Percentiles rank a stretch among this genome's conserved stretches.
phyloP scores from a whole-genome alignment of 2,113 vertebrate genomes.

The Mystacornis crossleyi region DNA sequence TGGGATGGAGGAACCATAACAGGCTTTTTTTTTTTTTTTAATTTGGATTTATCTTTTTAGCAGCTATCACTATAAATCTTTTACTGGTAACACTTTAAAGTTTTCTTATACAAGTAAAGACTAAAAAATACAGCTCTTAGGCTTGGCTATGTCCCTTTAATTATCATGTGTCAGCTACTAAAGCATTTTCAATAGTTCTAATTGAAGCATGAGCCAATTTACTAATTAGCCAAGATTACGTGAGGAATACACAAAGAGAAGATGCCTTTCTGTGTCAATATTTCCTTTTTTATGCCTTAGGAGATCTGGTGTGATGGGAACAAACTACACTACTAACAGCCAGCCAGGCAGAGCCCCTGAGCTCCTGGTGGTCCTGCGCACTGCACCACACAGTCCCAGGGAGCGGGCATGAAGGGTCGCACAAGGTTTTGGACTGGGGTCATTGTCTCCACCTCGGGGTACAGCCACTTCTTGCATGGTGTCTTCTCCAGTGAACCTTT shows the following conservation, averaged over 20 bases:
- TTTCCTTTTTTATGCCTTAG: neutral
- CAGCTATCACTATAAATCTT: neutral
- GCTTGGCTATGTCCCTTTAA: constrained; percentile 24
- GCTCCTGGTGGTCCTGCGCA: neutral
- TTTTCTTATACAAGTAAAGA: neutral
- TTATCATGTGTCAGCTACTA: constrained; percentile 24
- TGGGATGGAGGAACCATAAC: neutral
- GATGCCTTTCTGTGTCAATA: constrained; percentile 1
- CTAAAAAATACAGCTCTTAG: neutral
- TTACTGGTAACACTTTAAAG: neutral
- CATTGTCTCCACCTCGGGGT: rapidly evolving
- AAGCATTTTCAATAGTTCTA: constrained; percentile 50
- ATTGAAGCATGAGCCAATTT: constrained; percentile 51
- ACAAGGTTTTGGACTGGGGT: neutral
- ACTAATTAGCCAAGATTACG: constrained; percentile 51
- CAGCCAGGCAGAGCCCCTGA: neutral
- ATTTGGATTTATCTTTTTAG: neutral
- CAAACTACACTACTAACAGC: neutral
- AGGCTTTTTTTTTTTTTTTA: neutral
- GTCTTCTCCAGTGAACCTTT: neutral
- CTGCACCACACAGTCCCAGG: rapidly evolving
- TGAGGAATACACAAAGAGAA: constrained; percentile 27
- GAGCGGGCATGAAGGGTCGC: neutral
- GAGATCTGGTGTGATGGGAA: neutral
- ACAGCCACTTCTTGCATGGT: neutral